A percentile compares a stretch with the other conserved stretches of the same genome.
Conservation (phyloP, 2,888 invertebrate species). For the Sialis lutaria region DNA sequence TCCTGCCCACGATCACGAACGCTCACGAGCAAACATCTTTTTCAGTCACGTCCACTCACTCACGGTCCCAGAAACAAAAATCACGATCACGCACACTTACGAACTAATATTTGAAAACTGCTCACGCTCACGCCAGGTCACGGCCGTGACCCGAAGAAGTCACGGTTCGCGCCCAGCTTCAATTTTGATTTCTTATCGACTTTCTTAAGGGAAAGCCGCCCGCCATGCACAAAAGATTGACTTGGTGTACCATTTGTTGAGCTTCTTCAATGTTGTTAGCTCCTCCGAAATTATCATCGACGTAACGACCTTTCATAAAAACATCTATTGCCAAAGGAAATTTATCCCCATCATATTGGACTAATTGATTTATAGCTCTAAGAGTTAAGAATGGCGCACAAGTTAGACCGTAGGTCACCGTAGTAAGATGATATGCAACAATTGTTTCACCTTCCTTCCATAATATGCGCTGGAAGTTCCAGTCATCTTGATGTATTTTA, state of each 20-base stretch:
- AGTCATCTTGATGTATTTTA: not conserved
- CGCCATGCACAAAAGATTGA: not conserved
- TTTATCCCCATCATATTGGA: not conserved
- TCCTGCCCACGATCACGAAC: too few relatives aligned
- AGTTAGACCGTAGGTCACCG: slow-evolving; percentile 9
- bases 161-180: too few relatives aligned
- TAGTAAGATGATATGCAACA: not conserved
- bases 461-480: not conserved
- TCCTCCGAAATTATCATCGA: not conserved
- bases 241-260: not conserved
- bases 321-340: not conserved
- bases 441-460: not conserved
- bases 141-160: too few relatives aligned
- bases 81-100: too few relatives aligned
- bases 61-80: too few relatives aligned
- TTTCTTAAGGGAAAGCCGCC: not conserved
- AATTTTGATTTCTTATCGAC: not conserved
- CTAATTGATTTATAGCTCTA: slow-evolving; percentile 1
- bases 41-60: too few relatives aligned
- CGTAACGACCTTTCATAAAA: not conserved
- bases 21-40: too few relatives aligned
- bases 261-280: not conserved
- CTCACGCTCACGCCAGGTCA: too few relatives aligned
- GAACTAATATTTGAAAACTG: too few relatives aligned
- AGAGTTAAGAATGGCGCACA: slow-evolving; percentile 10